Evolutionary conservation across 2,888 invertebrate species (phyloP), one percentile per base, ranked within the genome.

Genomic region (Nycteola revayana): DNA sequence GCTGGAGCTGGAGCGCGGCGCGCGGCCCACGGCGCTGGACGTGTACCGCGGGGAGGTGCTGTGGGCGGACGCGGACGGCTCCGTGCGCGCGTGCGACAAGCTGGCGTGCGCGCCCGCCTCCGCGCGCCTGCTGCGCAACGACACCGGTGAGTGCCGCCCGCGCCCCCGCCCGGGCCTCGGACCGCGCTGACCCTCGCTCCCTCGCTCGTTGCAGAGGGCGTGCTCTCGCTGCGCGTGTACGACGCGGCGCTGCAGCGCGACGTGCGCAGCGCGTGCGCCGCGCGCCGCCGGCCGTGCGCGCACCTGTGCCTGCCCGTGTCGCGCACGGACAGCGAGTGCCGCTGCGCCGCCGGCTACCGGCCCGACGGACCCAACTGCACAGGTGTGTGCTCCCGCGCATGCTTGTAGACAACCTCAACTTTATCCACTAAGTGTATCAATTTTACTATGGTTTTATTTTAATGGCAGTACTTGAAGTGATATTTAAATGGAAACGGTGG

Each of bases 241-340:
- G 94, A 94, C 76, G 91, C 92, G 9, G 78, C 90, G 24, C 78
- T 38, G 36, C 60, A 53, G 93, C 60, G 88, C 90, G 23, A 69
- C 77, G 28, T 47, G 32, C 48, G 62, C 84, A 90, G 63, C 47
- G 90, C 91, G 18, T 96, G 79, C 87, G 73, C 53, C 28, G 84
- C 67, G 69, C 91, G 90, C 90, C 53, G 80, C 87, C 14, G n/a
- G 0, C 87, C 90, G 18, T 95, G 95, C 74, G 90, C 92, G 42
- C 95, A 96, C 70, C 83, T 96, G 3, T 96, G 96, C 70, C 74
- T 96, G 51, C 93, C 95, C 2, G 89, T 87, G 9, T 90, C 92
- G 0, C 56, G 66, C 7, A 80, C 69, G 0, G 83, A 81, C 31
- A 89, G 90, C 59, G 89, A 87, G 9, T 97, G 96, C 70, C 91